Base-by-base conservation (phyloP, 2,888 invertebrate genomes). In the Malacosoma neustria region DNA sequence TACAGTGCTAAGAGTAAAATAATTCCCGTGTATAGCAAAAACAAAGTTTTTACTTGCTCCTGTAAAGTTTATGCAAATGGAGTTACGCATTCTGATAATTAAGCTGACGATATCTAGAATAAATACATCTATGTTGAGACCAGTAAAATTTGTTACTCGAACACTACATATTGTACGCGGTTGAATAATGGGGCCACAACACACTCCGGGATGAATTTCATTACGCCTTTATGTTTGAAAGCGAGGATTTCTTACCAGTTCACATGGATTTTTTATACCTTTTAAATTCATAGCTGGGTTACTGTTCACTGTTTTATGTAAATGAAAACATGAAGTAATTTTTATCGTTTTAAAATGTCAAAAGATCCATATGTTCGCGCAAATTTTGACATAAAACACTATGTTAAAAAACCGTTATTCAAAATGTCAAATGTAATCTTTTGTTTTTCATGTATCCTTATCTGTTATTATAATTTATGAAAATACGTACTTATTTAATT, bases 141-240 rank as follows among this genome's bases (percentile, higher is more conserved):
- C 60, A 56, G 72, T 66, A 69, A 70, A 76, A 72, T 81, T 80
- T 72, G 77, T 79, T 64, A 72, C 69, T 57, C 54, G 55, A 60
- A 59, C 69, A 73, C 72, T 77, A 76, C 79, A 80, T 80, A 77
- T 76, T 79, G 76, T 80, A 72, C 70, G 79, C 57, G 70, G 72
- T 61, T 77, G 80, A 80, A 79, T 80, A 82, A 84, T 79, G 76
- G 68, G 58, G 69, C 66, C 71, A 72, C 74, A 72, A 75, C 73
- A 75, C 80, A 73, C 80, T 65, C 59, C 80, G 79, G 80, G 72
- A 80, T 82, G 73, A 75, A 84, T 82, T 80, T 82, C 76, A 84
- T 84, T 81, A 79, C 61, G 71, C 72, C 72, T 76, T 74, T 70
- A 72, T 68, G 71, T 71, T 71, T 62, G 62, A 61, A 58, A 66